Percentiles rank a stretch among this genome's conserved stretches.
Evolutionary conservation across 2,797 vertebrate species (phyloP).

Genomic region (Smutsia gigantea): DNA sequence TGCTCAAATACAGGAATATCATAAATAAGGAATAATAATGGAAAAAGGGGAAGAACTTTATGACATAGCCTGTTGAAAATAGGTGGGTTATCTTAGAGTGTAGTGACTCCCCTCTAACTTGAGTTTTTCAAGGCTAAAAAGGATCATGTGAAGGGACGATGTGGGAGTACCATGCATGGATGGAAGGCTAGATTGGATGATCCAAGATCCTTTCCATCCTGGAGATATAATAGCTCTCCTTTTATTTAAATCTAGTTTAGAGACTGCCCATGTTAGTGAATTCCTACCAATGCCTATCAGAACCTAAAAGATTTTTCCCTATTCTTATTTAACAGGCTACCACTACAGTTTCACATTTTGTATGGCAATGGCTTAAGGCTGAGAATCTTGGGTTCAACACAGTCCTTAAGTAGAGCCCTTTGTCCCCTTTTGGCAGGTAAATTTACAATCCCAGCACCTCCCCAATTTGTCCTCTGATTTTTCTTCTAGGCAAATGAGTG

Average conservation of each 20-base stretch:
- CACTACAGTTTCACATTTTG: not conserved
- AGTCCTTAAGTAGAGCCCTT: not conserved
- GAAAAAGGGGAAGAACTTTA: not conserved
- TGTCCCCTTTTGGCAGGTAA: not conserved
- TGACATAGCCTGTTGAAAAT: not conserved
- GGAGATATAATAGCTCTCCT: not conserved
- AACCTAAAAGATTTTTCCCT: not conserved
- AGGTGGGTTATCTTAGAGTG: not conserved
- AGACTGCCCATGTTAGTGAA: not conserved
- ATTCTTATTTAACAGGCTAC: not conserved
- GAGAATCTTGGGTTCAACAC: not conserved
- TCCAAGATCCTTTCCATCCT: not conserved
- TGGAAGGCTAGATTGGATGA: not conserved
- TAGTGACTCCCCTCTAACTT: not conserved
- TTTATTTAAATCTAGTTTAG: not conserved
- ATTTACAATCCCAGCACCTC: not conserved
- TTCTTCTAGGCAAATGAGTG: not conserved
- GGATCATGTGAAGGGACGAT: not conserved
- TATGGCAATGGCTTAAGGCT: not conserved
- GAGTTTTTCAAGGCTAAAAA: not conserved
- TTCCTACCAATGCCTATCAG: not conserved
- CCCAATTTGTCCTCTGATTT: not conserved
- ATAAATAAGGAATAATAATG: not conserved
- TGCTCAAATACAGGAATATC: not conserved
- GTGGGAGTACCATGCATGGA: not conserved